phyloP scores from a whole-genome alignment of 2,888 invertebrate species.

The Dryobota labecula region DNA sequence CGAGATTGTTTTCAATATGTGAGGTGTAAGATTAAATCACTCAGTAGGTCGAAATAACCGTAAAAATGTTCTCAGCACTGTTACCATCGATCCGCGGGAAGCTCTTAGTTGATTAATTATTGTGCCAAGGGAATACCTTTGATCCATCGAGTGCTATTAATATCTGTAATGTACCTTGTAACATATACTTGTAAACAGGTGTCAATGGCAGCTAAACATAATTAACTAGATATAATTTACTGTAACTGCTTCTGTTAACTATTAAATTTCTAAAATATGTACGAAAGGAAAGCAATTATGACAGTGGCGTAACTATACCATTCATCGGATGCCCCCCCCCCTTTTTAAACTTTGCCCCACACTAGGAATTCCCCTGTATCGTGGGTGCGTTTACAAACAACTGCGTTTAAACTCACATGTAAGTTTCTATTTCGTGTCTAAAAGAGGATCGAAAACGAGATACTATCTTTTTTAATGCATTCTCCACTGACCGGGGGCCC shows the following conservation, averaged over 20 bases:
- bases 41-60: slow-evolving; percentile 40
- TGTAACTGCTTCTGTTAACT: neutral
- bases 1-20: slow-evolving; percentile 68
- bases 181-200: slow-evolving; percentile 21
- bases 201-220: slow-evolving; percentile 19
- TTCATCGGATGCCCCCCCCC: no score
- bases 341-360: no score
- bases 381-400: no score
- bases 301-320: no score
- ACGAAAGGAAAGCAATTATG: no score
- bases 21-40: slow-evolving; percentile 46
- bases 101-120: slow-evolving; percentile 54
- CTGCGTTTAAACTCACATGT: no score
- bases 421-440: no score
- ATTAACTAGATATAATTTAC: neutral
- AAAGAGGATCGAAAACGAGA: no score
- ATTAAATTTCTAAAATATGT: no score
- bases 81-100: slow-evolving; percentile 16
- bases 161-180: slow-evolving; percentile 39
- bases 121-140: slow-evolving; percentile 47
- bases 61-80: slow-evolving; percentile 32
- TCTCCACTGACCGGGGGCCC: no score
- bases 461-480: no score
- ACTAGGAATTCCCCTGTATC: no score
- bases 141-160: slow-evolving; percentile 45